Percentiles rank a stretch among this genome's conserved stretches.
phyloP scores from a whole-genome alignment of 2,113 vertebrate genomes.

The Callocephalon fimbriatum region DNA sequence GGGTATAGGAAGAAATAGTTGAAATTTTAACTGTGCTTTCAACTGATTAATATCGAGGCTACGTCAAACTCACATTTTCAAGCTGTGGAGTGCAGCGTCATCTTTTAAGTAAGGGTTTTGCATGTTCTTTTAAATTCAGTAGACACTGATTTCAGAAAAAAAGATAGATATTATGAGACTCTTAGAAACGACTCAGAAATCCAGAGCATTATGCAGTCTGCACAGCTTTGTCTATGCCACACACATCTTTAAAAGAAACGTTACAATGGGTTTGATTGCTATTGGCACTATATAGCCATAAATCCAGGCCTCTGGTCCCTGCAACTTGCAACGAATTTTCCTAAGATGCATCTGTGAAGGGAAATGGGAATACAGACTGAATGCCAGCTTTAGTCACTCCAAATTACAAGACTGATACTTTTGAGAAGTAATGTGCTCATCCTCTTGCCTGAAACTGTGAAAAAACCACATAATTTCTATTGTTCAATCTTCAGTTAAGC shows the following conservation, averaged over 20 bases:
- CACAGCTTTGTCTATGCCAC: not conserved
- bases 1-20: not conserved
- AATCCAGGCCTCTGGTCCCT: not conserved
- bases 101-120: not conserved
- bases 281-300: not conserved
- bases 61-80: not conserved
- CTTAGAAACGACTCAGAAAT: not conserved
- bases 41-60: not conserved
- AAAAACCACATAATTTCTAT: not conserved
- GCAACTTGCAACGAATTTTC: constrained; percentile 18
- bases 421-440: not conserved
- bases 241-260: not conserved
- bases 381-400: not conserved
- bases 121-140: not conserved
- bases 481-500: not conserved
- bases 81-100: not conserved
- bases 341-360: not conserved
- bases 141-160: not conserved
- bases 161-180: not conserved
- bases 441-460: not conserved
- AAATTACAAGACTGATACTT: not conserved
- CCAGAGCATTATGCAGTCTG: not conserved
- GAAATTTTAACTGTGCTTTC: not conserved
- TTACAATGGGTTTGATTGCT: constrained; percentile 21
- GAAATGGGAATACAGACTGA: not conserved